Evolutionary conservation across 2,797 vertebrate species (phyloP).

Genomic region (Geotrypetes seraphini): DNA sequence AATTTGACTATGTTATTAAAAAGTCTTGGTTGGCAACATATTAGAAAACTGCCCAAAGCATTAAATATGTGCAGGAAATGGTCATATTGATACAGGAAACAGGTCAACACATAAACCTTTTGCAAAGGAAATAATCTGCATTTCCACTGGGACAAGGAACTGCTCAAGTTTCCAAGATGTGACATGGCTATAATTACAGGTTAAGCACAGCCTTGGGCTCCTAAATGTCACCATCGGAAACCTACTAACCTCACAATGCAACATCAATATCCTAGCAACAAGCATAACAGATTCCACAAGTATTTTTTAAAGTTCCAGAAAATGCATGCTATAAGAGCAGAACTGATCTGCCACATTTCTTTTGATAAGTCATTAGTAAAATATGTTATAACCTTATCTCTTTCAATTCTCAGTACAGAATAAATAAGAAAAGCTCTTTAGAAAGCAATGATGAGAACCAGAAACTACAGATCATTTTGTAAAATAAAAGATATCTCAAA

Average conservation of each 20-base stretch:
- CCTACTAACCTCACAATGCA: constrained; percentile 55
- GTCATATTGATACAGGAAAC: constrained; percentile 83
- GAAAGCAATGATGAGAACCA: too few species aligned
- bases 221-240: constrained; percentile 66
- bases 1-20: constrained; percentile 18
- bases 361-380: too few species aligned
- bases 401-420: too few species aligned
- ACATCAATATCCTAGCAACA: constrained; percentile 50
- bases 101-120: constrained; percentile 74
- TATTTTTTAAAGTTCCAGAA: too few species aligned
- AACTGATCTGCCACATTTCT: too few species aligned
- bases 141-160: constrained; percentile 73
- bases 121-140: constrained; percentile 58
- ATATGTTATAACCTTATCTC: too few species aligned
- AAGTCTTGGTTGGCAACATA: constrained; percentile 37
- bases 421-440: too few species aligned
- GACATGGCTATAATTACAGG: constrained; percentile 83
- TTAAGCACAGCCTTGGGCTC: constrained; percentile 91
- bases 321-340: too few species aligned
- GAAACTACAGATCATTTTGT: too few species aligned
- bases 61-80: constrained; percentile 84
- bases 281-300: too few species aligned
- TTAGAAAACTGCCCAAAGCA: constrained; percentile 59
- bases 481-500: too few species aligned
- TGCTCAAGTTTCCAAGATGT: constrained; percentile 79